Conservation (phyloP, 2,888 invertebrate species). For the Calliphora vomitoria region DNA sequence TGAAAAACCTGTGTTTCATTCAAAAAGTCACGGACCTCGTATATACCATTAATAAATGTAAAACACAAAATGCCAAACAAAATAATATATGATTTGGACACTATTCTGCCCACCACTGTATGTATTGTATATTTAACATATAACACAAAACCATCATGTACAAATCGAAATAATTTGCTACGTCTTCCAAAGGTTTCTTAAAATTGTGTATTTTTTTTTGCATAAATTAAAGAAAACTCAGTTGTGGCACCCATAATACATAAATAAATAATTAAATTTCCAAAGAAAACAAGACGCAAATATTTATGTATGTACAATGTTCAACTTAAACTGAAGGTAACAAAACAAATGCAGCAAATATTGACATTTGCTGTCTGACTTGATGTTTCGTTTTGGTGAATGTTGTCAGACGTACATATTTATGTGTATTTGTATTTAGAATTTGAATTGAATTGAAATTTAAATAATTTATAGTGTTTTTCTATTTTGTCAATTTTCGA, state of each 20-base stretch:
- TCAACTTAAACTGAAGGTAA: slow-evolving; percentile 35
- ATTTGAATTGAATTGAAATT: slow-evolving; percentile 58
- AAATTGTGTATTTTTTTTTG: slow-evolving; percentile 60
- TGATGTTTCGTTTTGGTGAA: slow-evolving; percentile 41
- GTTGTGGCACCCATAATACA: slow-evolving; percentile 37
- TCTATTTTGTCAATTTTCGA: slow-evolving; percentile 34
- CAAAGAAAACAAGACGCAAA: slow-evolving; percentile 51
- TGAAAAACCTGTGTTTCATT: too few species aligned
- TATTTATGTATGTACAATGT: neutral
- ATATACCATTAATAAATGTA: too few species aligned
- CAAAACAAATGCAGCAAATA: slow-evolving; percentile 68
- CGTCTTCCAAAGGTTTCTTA: slow-evolving; percentile 18
- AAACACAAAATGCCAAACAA: too few species aligned
- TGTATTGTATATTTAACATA: neutral
- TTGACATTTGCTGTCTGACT: slow-evolving; percentile 66
- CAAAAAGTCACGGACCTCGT: too few species aligned
- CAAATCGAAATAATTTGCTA: slow-evolving; percentile 20
- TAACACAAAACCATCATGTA: slow-evolving; percentile 30
- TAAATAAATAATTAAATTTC: slow-evolving; percentile 26
- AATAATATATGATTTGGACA: too few species aligned
- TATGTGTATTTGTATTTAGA: slow-evolving; percentile 34
- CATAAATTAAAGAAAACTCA: slow-evolving; percentile 67
- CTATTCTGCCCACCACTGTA: slow-evolving; percentile 44
- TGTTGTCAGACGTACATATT: slow-evolving; percentile 8
- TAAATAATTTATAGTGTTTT: slow-evolving; percentile 63